Conservation (phyloP, 1,140 invertebrate species). For the Caenorhabditis inopinata region DNA sequence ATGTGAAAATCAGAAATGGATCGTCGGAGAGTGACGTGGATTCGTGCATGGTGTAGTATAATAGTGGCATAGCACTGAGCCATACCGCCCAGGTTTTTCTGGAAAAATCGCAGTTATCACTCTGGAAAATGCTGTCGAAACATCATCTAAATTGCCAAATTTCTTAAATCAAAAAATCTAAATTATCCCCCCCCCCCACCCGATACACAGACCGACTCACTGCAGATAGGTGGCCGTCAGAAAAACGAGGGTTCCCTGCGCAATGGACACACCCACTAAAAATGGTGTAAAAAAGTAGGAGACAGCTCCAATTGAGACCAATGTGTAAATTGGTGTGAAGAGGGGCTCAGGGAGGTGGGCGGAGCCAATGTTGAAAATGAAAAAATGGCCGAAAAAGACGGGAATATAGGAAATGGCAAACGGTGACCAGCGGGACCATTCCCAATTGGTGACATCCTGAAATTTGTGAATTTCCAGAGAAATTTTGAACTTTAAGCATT, state of each 20-base stretch:
- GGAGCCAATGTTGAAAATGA: constrained; percentile 60
- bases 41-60: constrained; percentile 63
- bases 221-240: constrained; percentile 45
- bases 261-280: constrained; percentile 52
- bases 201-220: no score
- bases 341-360: neutral
- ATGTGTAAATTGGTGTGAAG: constrained; percentile 52
- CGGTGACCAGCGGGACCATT: constrained; percentile 61
- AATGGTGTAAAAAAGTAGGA: constrained; percentile 56
- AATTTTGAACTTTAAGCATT: no score
- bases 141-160: no score
- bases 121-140: no score
- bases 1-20: constrained; percentile 62
- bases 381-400: constrained; percentile 51
- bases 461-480: no score
- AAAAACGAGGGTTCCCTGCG: constrained; percentile 61
- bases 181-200: no score
- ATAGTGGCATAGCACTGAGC: constrained; percentile 59
- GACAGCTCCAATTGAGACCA: constrained; percentile 43
- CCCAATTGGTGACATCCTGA: constrained; percentile 65
- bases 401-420: constrained; percentile 55
- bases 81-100: constrained; percentile 57
- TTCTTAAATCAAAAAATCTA: no score
- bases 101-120: constrained; percentile 37
- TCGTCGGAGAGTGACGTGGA: constrained; percentile 53